Base-by-base conservation (phyloP, 2,797 vertebrate genomes). In the Leontopithecus rosalia region DNA sequence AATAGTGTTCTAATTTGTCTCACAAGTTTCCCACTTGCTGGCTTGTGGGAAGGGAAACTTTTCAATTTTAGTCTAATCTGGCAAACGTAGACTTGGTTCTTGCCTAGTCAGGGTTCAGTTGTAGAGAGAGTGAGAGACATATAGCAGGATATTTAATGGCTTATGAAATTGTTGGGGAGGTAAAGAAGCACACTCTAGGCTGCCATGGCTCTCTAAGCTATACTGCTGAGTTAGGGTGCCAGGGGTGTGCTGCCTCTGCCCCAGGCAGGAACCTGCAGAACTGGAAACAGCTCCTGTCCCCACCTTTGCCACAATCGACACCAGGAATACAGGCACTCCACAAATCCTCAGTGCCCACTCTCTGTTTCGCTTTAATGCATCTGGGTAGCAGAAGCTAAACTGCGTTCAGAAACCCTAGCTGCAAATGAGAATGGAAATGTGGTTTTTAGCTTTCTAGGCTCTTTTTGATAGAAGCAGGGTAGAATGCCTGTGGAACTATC, bases 61-160 rank as follows among this genome's bases (percentile, higher is more conserved):
- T 95, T 91, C 39, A 28, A 50, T 90, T 80, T 96, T 67, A 91
- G 61, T 92, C 28, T 41, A 91, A 2, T 75, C 48, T 82, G 70
- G 30, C 86, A 86, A 92, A 72, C 41, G 75, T 57, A 92, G 73
- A 90, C 33, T 76, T 70, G 46, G 39, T 61, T 36, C 76, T 76
- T 24, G 9, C 83, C 67, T 50, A 24, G 28, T 26, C 36, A 43
- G 88, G 20, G 33, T 61, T 92, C 61, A 41, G 70, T 2, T 43
- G 67, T 33, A 85, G 43, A 55, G n/a, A 57, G 3, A 57, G 43
- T 5, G 48, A 12, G 48, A 50, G n/a, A 15, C 2, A 1, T 2
- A 11, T 0, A 30, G 11, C 2, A 46, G 93, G 57, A 15, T 30
- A 9, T 14, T 24, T 72, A 61, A 33, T 28, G 43, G 22, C 36